These are phyloP conservation scores for Eutrigla gurnardus DNA, from an alignment of 2,797 vertebrate genomes.

Conservation along the genomic window DNA sequence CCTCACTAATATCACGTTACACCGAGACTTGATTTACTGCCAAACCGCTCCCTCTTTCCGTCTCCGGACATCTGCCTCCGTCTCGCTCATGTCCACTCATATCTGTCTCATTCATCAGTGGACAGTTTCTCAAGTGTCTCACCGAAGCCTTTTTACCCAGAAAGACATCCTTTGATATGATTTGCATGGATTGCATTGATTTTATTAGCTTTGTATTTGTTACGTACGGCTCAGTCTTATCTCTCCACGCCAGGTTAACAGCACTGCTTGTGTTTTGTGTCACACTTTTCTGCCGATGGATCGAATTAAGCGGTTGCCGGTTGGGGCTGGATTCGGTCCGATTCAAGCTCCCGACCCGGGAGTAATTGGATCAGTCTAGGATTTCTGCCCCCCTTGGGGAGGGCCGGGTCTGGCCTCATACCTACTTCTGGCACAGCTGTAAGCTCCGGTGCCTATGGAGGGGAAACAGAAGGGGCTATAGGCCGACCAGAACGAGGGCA, in stretches of 20 bases:
- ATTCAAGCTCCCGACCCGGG: constrained; percentile 39
- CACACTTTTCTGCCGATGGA: constrained; percentile 45
- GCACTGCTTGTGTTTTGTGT: constrained; percentile 52
- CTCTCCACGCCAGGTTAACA: constrained; percentile 34
- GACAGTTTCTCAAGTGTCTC: neutral
- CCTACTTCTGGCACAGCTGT: constrained; percentile 49
- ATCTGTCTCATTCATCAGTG: neutral
- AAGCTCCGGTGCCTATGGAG: constrained; percentile 55
- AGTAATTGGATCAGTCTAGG: constrained; percentile 65
- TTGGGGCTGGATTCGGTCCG: constrained; percentile 48
- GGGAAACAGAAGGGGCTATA: constrained; percentile 46
- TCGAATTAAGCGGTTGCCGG: constrained; percentile 48
- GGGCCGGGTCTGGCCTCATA: constrained; percentile 37
- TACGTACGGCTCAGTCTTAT: neutral
- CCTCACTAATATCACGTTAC: constrained; percentile 41
- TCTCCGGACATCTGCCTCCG: constrained; percentile 11
- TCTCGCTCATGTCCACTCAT: constrained; percentile 10
- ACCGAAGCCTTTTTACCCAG: neutral
- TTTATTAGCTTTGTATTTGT: too few relatives aligned
- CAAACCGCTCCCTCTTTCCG: constrained; percentile 14
- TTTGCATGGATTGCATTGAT: too few relatives aligned
- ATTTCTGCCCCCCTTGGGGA: constrained; percentile 48
- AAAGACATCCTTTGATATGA: too few relatives aligned
- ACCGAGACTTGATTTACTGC: constrained; percentile 23
- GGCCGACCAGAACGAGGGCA: constrained; percentile 34